Percentiles rank a stretch among this genome's conserved stretches.
Evolutionary conservation across 1,140 invertebrate genomes (phyloP).

Genomic region (Cyclargus thomasi): DNA sequence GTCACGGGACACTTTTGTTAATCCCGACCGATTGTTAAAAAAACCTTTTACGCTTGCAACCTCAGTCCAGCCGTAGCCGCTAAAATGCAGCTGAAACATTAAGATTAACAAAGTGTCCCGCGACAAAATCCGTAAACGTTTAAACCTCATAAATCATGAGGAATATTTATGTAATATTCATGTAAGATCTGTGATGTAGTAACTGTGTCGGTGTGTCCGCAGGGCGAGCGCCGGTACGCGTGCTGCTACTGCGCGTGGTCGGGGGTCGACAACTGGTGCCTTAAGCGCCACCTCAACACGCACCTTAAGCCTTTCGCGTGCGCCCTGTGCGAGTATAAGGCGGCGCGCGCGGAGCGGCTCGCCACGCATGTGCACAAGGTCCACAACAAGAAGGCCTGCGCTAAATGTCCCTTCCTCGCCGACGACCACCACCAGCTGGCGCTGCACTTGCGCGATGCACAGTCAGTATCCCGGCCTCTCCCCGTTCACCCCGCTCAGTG

Average conservation of each 20-base stretch:
- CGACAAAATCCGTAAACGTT: too few relatives aligned
- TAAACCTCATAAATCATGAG: too few relatives aligned
- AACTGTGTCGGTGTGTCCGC: slow-evolving; percentile 17
- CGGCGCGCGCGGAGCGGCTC: slow-evolving; percentile 88
- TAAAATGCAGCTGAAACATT: too few relatives aligned
- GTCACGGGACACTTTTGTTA: too few relatives aligned
- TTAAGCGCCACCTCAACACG: slow-evolving; percentile 93
- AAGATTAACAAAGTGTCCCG: too few relatives aligned
- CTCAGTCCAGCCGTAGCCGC: too few relatives aligned
- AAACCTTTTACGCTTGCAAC: too few relatives aligned
- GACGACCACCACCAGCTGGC: slow-evolving; percentile 86
- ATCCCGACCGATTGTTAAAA: too few relatives aligned
- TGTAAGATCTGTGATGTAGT: too few relatives aligned
- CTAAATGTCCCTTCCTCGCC: slow-evolving; percentile 88
- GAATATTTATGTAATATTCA: too few relatives aligned
- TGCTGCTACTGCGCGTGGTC: slow-evolving; percentile 93
- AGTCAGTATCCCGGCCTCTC: slow-evolving; percentile 28
- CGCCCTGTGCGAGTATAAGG: slow-evolving; percentile 92
- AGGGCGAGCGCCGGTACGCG: slow-evolving; percentile 81
- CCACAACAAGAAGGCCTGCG: slow-evolving; percentile 92
- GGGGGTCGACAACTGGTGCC: slow-evolving; percentile 94
- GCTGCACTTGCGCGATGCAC: slow-evolving; percentile 81
- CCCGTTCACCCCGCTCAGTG: neutral
- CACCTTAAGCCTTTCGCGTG: slow-evolving; percentile 94
- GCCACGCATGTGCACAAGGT: slow-evolving; percentile 93